These are phyloP conservation scores for Acanthoscelides obtectus DNA, from an alignment of 2,888 invertebrate genomes.

Conservation along the genomic window DNA sequence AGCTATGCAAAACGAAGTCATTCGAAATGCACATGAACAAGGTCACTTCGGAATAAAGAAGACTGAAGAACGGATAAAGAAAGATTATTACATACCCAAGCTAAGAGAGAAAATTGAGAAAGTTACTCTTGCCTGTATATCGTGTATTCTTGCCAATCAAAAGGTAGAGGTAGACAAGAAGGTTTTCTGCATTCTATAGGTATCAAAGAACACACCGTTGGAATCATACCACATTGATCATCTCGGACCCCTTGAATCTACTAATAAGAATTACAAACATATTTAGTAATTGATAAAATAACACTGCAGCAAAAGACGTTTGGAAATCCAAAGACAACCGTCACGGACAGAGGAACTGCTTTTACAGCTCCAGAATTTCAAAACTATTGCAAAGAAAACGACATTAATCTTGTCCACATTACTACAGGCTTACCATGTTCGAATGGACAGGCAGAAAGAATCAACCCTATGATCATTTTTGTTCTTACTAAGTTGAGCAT, in stretches of 20 bases:
- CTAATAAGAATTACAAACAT: slow-evolving; percentile 31
- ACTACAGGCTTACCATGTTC: slow-evolving; percentile 31
- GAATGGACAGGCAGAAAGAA: slow-evolving; percentile 39
- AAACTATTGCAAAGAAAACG: slow-evolving; percentile 36
- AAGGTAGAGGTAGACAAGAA: slow-evolving; percentile 17
- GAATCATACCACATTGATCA: slow-evolving; percentile 34
- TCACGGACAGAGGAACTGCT: slow-evolving; percentile 39
- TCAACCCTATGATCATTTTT: slow-evolving; percentile 17
- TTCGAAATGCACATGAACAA: slow-evolving; percentile 31
- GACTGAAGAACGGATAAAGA: slow-evolving; percentile 19
- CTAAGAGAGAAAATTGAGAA: slow-evolving; percentile 24
- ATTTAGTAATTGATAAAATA: slow-evolving; percentile 26
- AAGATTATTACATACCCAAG: slow-evolving; percentile 23
- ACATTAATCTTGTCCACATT: slow-evolving; percentile 33
- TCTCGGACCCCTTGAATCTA: slow-evolving; percentile 32
- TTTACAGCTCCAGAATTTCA: slow-evolving; percentile 37
- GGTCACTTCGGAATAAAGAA: slow-evolving; percentile 35
- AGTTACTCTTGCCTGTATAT: slow-evolving; percentile 30
- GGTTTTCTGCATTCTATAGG: slow-evolving; percentile 28
- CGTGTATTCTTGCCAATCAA: slow-evolving; percentile 16
- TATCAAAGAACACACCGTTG: no score
- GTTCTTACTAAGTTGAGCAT: slow-evolving; percentile 19
- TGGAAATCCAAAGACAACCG: slow-evolving; percentile 37
- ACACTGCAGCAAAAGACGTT: slow-evolving; percentile 29
- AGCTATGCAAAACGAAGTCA: no score